Percentiles rank a stretch among this genome's conserved stretches.
Conservation (phyloP, 2,113 vertebrate species). For the Cettia cetti region DNA sequence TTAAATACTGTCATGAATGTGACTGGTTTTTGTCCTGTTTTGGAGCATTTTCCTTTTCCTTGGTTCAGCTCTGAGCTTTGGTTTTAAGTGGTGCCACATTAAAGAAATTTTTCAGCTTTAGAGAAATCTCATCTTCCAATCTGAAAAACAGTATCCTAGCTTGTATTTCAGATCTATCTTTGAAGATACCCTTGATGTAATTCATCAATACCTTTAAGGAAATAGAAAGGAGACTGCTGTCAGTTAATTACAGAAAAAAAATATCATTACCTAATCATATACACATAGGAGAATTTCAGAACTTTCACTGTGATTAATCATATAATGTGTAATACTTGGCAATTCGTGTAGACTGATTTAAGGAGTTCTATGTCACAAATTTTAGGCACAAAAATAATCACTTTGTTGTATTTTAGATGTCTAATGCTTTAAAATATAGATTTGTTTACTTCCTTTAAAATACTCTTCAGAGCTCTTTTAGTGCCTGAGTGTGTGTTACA, state of each 20-base stretch:
- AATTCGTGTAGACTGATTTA: background rate
- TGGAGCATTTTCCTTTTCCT: background rate
- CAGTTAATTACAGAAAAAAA: background rate
- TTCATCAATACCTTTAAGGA: background rate
- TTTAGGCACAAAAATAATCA: background rate
- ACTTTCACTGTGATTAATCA: background rate
- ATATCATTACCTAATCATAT: background rate
- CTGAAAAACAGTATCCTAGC: background rate
- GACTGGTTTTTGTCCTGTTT: background rate
- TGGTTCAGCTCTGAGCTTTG: background rate
- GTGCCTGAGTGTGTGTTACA: background rate
- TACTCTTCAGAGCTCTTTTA: background rate
- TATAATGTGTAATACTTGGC: background rate
- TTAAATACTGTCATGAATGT: background rate
- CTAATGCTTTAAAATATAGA: background rate
- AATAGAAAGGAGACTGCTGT: background rate
- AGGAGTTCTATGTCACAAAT: background rate
- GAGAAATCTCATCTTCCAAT: background rate
- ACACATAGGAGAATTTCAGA: background rate
- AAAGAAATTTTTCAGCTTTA: background rate
- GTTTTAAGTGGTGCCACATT: background rate
- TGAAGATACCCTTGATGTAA: background rate
- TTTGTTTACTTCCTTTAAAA: constrained; percentile 4
- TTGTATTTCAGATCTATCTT: background rate
- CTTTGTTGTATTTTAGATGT: background rate